A percentile compares a stretch with the other conserved stretches of the same genome.
These are phyloP conservation scores for Avahi laniger DNA, from an alignment of 2,797 vertebrate species.

Conservation along the genomic window DNA sequence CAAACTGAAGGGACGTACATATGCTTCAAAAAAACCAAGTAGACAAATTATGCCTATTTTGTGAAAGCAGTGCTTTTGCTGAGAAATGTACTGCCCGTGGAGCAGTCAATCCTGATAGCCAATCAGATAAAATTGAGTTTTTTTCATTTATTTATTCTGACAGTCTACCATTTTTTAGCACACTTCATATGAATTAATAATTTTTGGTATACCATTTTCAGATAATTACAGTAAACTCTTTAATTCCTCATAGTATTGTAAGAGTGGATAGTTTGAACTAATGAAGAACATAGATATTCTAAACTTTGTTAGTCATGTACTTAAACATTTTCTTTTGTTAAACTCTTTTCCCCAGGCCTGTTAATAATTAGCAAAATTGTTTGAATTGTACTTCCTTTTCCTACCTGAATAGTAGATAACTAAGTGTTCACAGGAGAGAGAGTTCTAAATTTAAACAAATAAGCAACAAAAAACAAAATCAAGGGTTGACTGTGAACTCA, in stretches of 20 bases:
- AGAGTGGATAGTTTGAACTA: not conserved
- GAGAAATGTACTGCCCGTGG: not conserved
- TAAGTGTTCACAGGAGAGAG: not conserved
- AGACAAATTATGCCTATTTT: not conserved
- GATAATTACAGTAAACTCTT: not conserved
- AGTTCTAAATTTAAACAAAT: not conserved
- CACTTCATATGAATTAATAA: not conserved
- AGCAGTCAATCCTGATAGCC: not conserved
- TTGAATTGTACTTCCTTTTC: not conserved
- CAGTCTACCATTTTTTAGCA: not conserved
- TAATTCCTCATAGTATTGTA: not conserved
- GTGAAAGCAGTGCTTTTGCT: not conserved
- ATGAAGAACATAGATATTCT: not conserved
- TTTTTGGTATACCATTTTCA: not conserved
- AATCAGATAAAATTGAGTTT: not conserved
- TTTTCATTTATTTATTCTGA: not conserved
- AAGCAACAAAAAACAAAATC: not conserved
- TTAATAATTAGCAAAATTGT: not conserved
- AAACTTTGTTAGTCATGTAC: not conserved
- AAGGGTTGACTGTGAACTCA: not conserved
- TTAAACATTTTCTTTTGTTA: not conserved
- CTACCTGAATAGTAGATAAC: not conserved
- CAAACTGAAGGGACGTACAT: not conserved
- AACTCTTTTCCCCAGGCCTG: not conserved
- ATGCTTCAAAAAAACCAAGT: not conserved